Conservation (phyloP, 2,113 vertebrate genomes). For the Syngnathus typhle region DNA sequence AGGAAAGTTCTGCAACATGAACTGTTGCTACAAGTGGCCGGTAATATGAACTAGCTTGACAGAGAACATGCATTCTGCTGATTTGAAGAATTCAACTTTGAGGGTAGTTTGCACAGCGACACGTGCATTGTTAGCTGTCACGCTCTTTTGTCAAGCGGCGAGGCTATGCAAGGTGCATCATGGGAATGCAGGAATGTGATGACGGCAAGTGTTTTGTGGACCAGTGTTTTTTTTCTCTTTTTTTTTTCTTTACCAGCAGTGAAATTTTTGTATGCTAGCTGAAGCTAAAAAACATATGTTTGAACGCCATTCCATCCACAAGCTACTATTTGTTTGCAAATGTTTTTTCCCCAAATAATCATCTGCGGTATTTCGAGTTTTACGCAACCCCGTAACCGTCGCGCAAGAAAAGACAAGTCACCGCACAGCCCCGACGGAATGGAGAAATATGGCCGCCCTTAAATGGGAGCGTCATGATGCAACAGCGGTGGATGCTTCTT, state of each 20-base stretch:
- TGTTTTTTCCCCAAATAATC: too few species aligned
- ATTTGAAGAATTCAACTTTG: not conserved
- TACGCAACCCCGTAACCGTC: not conserved
- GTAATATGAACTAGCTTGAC: not conserved
- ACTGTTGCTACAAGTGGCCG: not conserved
- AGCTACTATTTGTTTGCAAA: not conserved
- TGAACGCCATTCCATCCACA: not conserved
- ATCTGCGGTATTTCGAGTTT: not conserved
- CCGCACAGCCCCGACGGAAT: not conserved
- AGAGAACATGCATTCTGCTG: not conserved
- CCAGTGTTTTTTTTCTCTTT: not conserved
- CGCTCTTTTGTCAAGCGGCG: not conserved
- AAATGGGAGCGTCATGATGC: not conserved
- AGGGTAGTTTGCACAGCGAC: not conserved
- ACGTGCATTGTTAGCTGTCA: not conserved
- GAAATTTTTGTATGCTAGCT: not conserved
- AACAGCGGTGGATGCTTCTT: not conserved
- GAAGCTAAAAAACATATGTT: not conserved
- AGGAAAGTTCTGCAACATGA: not conserved
- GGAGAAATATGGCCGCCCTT: not conserved
- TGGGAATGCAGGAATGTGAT: constrained; percentile 5
- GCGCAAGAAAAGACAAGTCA: not conserved
- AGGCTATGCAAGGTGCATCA: not conserved
- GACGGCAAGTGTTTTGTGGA: not conserved
- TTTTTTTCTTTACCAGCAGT: not conserved